Evolutionary conservation across 2,888 invertebrate genomes (phyloP).

Genomic region (Chouioia cunea): DNA sequence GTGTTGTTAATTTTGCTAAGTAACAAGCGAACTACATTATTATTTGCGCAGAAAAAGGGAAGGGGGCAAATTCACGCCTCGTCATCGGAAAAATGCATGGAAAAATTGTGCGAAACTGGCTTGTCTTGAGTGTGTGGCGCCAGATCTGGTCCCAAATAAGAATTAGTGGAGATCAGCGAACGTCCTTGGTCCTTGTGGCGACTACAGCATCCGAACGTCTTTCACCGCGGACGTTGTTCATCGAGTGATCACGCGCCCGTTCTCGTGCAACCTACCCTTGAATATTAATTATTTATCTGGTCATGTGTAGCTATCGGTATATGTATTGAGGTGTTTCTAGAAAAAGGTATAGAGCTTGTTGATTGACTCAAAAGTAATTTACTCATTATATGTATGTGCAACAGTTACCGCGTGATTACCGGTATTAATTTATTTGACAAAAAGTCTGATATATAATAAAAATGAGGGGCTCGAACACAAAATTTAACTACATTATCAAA

Average conservation of each 20-base stretch:
- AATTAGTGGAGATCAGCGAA: conserved; percentile 56
- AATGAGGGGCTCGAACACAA: no score
- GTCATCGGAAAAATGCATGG: no score
- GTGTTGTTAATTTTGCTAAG: conserved; percentile 11
- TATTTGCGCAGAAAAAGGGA: not conserved
- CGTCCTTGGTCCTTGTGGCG: conserved; percentile 57
- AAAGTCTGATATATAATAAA: no score
- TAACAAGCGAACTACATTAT: conserved; percentile 5
- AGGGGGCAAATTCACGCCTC: not conserved
- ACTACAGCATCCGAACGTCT: conserved; percentile 9
- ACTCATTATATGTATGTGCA: no score
- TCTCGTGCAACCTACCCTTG: conserved; percentile 1
- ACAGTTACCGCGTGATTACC: not conserved
- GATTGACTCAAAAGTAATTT: no score
- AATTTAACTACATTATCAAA: no score
- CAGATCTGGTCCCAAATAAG: conserved; percentile 54
- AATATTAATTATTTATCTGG: no score
- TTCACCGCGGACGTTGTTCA: conserved; percentile 24
- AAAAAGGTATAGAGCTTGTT: no score
- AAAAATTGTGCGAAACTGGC: conserved; percentile 25
- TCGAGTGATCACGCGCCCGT: not conserved
- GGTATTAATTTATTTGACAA: no score
- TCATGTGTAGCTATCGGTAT: no score
- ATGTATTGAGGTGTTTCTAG: no score
- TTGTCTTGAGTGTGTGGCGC: conserved; percentile 23